Evolutionary conservation across 2,113 vertebrate genomes (phyloP).

Genomic region (Colius striatus): DNA sequence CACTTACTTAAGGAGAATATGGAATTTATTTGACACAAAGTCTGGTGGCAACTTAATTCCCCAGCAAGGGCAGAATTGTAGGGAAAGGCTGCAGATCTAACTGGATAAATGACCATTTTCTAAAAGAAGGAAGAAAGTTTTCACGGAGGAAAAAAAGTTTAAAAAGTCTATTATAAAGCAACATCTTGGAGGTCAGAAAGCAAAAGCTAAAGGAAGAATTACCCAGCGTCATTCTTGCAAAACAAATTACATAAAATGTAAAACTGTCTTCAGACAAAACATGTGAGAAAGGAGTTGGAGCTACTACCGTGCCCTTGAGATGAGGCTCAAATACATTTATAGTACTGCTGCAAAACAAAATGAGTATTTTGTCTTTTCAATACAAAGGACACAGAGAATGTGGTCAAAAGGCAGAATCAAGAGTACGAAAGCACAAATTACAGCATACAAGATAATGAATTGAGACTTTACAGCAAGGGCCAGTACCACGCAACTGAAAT

Average conservation of each 20-base stretch:
- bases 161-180: background rate
- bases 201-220: background rate
- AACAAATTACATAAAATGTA: background rate
- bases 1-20: background rate
- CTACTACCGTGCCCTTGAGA: background rate
- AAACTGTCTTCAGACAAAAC: background rate
- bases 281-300: background rate
- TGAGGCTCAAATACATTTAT: background rate
- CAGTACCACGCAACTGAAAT: background rate
- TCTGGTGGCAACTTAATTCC: background rate
- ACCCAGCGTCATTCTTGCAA: background rate
- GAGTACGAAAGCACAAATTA: background rate
- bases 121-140: background rate
- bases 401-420: background rate
- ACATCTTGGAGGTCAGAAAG: background rate
- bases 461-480: background rate
- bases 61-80: background rate
- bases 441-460: background rate
- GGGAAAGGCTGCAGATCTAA: background rate
- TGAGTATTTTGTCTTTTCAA: background rate
- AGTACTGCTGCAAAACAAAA: background rate
- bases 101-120: background rate
- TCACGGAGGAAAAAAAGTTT: background rate
- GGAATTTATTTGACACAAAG: background rate
- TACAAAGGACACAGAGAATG: accelerated